Evolutionary conservation across 2,888 invertebrate species (phyloP).

Genomic region (Cantharis flavilabris): DNA sequence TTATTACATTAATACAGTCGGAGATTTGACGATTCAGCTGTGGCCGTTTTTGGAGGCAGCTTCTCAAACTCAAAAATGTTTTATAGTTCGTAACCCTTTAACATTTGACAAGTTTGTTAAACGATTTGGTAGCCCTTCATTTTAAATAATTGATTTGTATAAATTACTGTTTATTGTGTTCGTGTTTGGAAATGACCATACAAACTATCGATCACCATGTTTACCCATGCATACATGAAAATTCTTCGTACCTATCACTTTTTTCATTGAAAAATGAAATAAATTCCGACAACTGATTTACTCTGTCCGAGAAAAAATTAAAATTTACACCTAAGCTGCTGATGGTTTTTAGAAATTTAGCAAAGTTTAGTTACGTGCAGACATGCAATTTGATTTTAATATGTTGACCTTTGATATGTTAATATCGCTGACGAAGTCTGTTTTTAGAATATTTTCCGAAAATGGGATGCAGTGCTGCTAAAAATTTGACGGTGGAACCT

Average conservation of each 20-base stretch:
- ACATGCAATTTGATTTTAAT: neutral
- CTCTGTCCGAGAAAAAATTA: neutral
- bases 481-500: constrained; percentile 50
- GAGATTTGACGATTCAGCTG: neutral
- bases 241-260: neutral
- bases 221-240: neutral
- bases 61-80: neutral
- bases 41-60: neutral
- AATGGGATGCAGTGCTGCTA: constrained; percentile 53
- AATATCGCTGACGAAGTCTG: constrained; percentile 5
- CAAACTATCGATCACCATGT: neutral
- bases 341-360: neutral
- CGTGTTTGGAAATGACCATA: neutral
- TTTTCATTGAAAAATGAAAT: neutral
- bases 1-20: neutral
- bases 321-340: neutral
- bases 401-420: constrained; percentile 9
- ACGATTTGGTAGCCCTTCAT: neutral
- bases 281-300: neutral
- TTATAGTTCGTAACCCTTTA: neutral
- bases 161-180: neutral
- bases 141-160: neutral
- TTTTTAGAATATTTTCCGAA: neutral
- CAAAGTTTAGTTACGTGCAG: neutral
- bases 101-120: neutral